Base-by-base conservation (phyloP, 2,888 invertebrate species). In the Oligia fasciuncula region DNA sequence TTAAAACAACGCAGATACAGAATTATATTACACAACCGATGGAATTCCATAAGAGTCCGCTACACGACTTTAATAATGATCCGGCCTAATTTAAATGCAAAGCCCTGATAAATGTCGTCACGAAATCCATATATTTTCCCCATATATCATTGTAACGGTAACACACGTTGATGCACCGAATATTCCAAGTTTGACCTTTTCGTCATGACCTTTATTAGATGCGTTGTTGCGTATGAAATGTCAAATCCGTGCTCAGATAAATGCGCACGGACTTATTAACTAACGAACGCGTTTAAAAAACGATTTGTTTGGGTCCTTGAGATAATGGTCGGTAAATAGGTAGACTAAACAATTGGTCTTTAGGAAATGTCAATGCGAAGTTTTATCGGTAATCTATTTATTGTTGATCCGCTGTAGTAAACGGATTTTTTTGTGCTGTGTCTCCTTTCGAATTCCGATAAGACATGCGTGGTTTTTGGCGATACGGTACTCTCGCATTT, bases 181-280 rank as follows among this genome's bases (percentile, higher is more conserved):
- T 86, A 89, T 79, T 85, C 89, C 88, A 86, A 84, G 84, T 81
- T 84, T 92, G 92, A 94, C 95, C 94, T 95, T 94, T 94, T 88
- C 83, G 80, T 90, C 89, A 90, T 95, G 95, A 93, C 95, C 95
- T 95, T 96, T 94, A 70, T 96, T 94, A 70, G 89, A 87, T 93
- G 92, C 92, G 92, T 93, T 87, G 91, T 90, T 94, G 93, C 94
- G 94, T 93, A 94, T 92, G 85, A 95, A 96, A 95, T 96, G 96
- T 94, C 96, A 94, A 95, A 90, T 94, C 91, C 96, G 96, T 96
- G 96, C 94, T 75, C 85, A 93, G 91, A 93, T 93, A 92, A 91
- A 79, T 81, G 84, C 78, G 82, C 74, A 86, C 72, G 73, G 88
- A 82, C 76, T 82, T 87, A 86, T 84, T 77, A 78, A 86, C 79